These are phyloP conservation scores for Probaryconus sp. DNA, from an alignment of 1,140 invertebrate species.

Conservation along the genomic window DNA sequence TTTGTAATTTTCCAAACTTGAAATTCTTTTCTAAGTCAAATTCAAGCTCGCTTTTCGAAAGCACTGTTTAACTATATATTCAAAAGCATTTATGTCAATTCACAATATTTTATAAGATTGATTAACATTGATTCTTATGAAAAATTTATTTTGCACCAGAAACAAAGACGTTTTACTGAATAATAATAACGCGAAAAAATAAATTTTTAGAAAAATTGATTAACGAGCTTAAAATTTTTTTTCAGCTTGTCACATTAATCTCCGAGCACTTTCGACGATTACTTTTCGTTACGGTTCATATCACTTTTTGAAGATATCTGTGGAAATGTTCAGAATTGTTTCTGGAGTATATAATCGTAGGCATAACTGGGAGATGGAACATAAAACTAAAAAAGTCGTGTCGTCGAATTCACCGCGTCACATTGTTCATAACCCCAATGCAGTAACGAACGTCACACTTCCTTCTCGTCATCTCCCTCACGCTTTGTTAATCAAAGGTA, in stretches of 20 bases:
- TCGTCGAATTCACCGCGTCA: constrained; percentile 39
- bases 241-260: constrained; percentile 21
- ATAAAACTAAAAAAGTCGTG: constrained; percentile 34
- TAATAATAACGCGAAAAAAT: background rate
- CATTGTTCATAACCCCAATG: constrained; percentile 47
- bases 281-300: constrained; percentile 29
- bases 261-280: constrained; percentile 34
- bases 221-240: constrained; percentile 12
- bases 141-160: constrained; percentile 1
- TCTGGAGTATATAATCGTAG: constrained; percentile 34
- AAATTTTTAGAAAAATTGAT: background rate
- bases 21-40: background rate
- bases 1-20: constrained; percentile 1
- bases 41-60: background rate
- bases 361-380: constrained; percentile 33
- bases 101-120: background rate
- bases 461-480: constrained; percentile 19
- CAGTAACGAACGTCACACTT: constrained; percentile 32
- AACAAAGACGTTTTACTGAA: constrained; percentile 4
- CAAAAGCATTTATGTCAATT: background rate
- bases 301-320: constrained; percentile 23
- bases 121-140: too few species aligned
- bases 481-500: constrained; percentile 54
- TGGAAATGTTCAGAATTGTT: constrained; percentile 42
- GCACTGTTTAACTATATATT: background rate